These are phyloP conservation scores for Cheirogaleus medius DNA, from an alignment of 2,113 vertebrate species.

Conservation along the genomic window DNA sequence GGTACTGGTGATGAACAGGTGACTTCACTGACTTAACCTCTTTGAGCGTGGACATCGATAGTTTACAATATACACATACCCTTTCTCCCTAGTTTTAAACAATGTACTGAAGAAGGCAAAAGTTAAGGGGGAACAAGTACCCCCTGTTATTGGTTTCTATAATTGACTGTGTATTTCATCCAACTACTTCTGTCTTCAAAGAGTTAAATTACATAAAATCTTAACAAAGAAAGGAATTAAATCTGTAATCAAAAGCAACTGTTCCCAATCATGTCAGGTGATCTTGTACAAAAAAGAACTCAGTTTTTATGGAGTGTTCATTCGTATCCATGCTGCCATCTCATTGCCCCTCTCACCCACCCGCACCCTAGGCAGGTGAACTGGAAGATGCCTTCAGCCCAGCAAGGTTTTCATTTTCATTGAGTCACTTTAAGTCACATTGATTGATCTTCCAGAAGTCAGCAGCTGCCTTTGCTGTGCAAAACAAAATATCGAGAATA, in stretches of 20 bases:
- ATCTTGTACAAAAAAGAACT: conserved; percentile 82
- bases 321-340: conserved; percentile 80
- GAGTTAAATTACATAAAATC: conserved; percentile 87
- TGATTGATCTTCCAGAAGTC: conserved; percentile 90
- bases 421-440: conserved; percentile 83
- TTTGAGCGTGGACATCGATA: conserved; percentile 85
- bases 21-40: conserved; percentile 83
- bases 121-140: conserved; percentile 78
- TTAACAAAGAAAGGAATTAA: conserved; percentile 85
- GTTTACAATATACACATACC: conserved; percentile 90
- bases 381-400: conserved; percentile 86
- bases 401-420: conserved; percentile 83
- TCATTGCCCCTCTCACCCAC: conserved; percentile 80
- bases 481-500: conserved; percentile 99
- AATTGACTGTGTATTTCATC: conserved; percentile 83
- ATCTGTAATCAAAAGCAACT: conserved; percentile 87
- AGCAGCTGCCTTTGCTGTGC: conserved; percentile 99
- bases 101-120: conserved; percentile 87
- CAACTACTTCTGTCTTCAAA: conserved; percentile 85
- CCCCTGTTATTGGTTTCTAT: conserved; percentile 85
- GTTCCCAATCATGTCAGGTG: conserved; percentile 86
- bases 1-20: conserved; percentile 85
- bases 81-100: conserved; percentile 82
- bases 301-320: conserved; percentile 83
- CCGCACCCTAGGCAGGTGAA: conserved; percentile 72